Evolutionary conservation across 2,113 vertebrate genomes (phyloP).

Genomic region (Tricholaema leucomelas): DNA sequence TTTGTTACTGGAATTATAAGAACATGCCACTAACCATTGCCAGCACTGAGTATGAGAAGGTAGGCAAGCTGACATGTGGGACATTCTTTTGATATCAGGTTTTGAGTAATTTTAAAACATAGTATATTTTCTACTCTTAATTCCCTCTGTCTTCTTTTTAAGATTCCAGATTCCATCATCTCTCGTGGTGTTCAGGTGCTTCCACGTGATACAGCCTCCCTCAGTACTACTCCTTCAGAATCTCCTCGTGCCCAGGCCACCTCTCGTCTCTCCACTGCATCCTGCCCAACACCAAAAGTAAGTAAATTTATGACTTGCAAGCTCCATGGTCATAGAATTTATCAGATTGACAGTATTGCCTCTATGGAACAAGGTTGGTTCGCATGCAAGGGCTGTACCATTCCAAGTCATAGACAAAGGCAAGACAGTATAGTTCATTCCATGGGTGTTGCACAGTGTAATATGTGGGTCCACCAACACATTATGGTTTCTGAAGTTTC

Average conservation of each 20-base stretch:
- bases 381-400: slow-evolving; percentile 53
- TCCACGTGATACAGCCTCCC: slow-evolving; percentile 96
- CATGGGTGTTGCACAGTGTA: slow-evolving; percentile 22
- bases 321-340: not conserved
- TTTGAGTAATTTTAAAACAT: not conserved
- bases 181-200: slow-evolving; percentile 99
- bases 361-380: slow-evolving; percentile 56
- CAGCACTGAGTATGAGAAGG: not conserved
- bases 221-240: slow-evolving; percentile 98
- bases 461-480: not conserved
- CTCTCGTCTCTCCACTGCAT: slow-evolving; percentile 97
- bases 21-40: not conserved
- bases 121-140: not conserved
- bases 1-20: not conserved
- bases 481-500: slow-evolving; percentile 16
- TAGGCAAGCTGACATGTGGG: not conserved
- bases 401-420: not conserved
- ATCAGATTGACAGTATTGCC: slow-evolving; percentile 27
- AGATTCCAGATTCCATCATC: slow-evolving; percentile 99
- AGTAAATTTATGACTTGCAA: slow-evolving; percentile 63
- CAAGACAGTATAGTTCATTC: slow-evolving; percentile 22
- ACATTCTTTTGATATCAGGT: not conserved
- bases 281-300: slow-evolving; percentile 99
- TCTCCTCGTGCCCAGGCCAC: slow-evolving; percentile 98
- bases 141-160: slow-evolving; percentile 45